A percentile compares a stretch with the other conserved stretches of the same genome.
phyloP scores from a whole-genome alignment of 1,140 invertebrate genomes.

The Caerostris darwini region DNA sequence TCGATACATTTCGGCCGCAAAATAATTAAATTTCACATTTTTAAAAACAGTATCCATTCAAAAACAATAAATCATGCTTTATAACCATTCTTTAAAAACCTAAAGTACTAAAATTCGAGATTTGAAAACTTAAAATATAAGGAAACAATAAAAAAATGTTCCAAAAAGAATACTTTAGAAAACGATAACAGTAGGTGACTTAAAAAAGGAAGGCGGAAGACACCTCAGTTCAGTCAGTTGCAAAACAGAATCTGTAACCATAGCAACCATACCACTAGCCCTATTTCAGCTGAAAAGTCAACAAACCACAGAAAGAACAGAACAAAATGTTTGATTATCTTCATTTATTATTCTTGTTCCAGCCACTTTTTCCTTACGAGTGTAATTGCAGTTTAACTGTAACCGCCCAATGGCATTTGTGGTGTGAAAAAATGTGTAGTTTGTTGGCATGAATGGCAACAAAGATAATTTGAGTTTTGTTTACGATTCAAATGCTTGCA shows the following conservation, averaged over 20 bases:
- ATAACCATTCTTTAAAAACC: not conserved
- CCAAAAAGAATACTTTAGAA: not conserved
- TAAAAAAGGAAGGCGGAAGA: not conserved
- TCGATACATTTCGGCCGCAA: too few relatives aligned
- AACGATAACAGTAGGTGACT: not conserved
- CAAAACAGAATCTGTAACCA: constrained; percentile 60
- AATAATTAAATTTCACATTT: too few relatives aligned
- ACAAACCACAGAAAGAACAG: not conserved
- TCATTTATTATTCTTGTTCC: not conserved
- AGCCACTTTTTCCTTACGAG: not conserved
- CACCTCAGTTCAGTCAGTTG: not conserved
- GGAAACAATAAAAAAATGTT: not conserved
- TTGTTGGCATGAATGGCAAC: constrained; percentile 1
- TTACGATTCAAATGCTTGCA: not conserved
- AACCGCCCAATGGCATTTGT: not conserved
- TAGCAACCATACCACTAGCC: constrained; percentile 57
- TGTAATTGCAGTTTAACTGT: constrained; percentile 19
- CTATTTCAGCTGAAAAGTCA: constrained; percentile 1
- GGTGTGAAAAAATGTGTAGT: not conserved
- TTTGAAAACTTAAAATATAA: not conserved
- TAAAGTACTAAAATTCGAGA: not conserved
- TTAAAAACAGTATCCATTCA: too few relatives aligned
- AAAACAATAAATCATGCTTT: too few relatives aligned
- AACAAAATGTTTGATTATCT: not conserved
- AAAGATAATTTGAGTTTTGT: not conserved